Evolutionary conservation across 2,888 invertebrate species (phyloP).

Genomic region (Drosophila pseudotalamancana): DNA sequence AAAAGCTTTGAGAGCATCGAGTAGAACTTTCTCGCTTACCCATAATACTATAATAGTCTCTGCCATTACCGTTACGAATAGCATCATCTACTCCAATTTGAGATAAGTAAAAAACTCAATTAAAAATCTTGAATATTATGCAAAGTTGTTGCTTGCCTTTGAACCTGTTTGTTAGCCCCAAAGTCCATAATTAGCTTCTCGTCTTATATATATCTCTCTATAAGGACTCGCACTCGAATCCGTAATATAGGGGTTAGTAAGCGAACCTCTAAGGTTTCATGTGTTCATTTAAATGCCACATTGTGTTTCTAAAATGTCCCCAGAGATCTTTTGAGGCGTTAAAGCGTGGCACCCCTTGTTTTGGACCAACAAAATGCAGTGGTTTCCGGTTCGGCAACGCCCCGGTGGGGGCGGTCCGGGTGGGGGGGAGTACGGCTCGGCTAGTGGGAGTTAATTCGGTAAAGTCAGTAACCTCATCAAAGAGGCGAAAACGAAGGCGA

Average conservation of each 20-base stretch:
- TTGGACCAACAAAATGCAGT: conserved; percentile 80
- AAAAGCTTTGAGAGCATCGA: too few species aligned
- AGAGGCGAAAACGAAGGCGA: conserved; percentile 31
- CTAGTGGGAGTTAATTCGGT: conserved; percentile 76
- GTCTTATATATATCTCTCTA: not conserved
- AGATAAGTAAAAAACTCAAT: conserved; percentile 5
- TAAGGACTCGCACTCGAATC: not conserved
- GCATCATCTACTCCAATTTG: too few species aligned
- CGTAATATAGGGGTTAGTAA: conserved; percentile 1
- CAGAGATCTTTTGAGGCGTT: conserved; percentile 82
- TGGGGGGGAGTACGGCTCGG: conserved; percentile 5
- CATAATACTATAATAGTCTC: not conserved
- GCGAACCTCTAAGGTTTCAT: conserved; percentile 55
- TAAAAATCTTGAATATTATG: conserved; percentile 6
- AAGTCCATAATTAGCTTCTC: conserved; percentile 18
- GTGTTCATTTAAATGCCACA: conserved; percentile 77
- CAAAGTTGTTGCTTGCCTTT: not conserved
- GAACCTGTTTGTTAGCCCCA: not conserved
- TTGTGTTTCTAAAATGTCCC: conserved; percentile 79
- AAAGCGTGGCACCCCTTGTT: conserved; percentile 82
- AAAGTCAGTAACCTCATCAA: conserved; percentile 81
- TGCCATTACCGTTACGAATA: not conserved
- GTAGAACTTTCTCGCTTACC: too few species aligned
- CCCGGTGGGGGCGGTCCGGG: conserved; percentile 26
- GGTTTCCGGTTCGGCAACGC: conserved; percentile 80